Percentiles rank a stretch among this genome's conserved stretches.
Conservation (phyloP, 2,888 invertebrate genomes). For the Archips crataeganus region DNA sequence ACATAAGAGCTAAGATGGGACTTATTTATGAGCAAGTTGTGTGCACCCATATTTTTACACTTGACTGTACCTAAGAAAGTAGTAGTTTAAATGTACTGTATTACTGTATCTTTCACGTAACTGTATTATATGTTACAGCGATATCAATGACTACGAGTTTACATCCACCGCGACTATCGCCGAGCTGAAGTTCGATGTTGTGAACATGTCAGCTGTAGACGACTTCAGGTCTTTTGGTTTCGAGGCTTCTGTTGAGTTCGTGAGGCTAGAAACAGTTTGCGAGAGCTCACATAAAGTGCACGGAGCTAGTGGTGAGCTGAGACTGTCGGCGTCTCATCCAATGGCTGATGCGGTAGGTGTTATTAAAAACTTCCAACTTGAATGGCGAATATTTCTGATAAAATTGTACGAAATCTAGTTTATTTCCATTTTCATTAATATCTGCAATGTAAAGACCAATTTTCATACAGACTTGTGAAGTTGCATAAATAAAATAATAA, state of each 20-base stretch:
- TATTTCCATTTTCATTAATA: too few species aligned
- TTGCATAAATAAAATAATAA: too few species aligned
- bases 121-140: conserved; percentile 60
- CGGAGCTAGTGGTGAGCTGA: conserved; percentile 92
- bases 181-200: conserved; percentile 93
- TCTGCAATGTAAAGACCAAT: too few species aligned
- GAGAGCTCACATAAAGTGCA: conserved; percentile 89
- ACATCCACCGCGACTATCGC: conserved; percentile 91
- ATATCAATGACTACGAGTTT: conserved; percentile 88
- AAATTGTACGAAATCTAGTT: too few species aligned
- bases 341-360: conserved; percentile 82
- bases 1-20: too few species aligned
- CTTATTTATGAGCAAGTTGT: too few species aligned
- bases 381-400: too few species aligned
- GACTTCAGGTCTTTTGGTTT: conserved; percentile 94
- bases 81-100: not conserved
- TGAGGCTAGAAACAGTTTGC: conserved; percentile 89
- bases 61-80: too few species aligned
- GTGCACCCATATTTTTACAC: too few species aligned
- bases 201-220: conserved; percentile 93
- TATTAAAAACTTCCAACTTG: not conserved
- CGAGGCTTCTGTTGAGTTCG: conserved; percentile 93
- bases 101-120: not conserved
- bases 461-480: too few species aligned
- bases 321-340: conserved; percentile 81